Conservation (phyloP, 92 coral and sea anemone species). For the Actinernus sp. region DNA sequence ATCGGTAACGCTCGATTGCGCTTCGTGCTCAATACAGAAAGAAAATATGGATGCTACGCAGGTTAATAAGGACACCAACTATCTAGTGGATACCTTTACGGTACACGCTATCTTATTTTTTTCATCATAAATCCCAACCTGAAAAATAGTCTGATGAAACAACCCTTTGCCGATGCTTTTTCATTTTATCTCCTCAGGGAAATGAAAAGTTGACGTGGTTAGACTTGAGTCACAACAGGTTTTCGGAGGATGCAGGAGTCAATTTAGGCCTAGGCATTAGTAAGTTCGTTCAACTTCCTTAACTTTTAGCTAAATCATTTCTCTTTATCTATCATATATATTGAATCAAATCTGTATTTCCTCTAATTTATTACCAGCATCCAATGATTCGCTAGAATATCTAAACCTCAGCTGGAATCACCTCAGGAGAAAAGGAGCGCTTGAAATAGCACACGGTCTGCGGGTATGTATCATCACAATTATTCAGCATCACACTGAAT, state of each 20-base stretch:
- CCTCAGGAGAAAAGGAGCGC: slow-evolving; percentile 85
- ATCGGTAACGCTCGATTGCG: no score
- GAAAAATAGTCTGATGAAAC: no score
- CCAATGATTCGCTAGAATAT: slow-evolving; percentile 89
- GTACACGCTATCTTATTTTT: no score
- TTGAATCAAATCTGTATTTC: no score
- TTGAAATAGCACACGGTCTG: slow-evolving; percentile 82
- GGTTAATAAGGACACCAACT: no score
- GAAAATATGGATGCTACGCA: no score
- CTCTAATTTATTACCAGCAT: slow-evolving; percentile 63
- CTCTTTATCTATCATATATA: no score
- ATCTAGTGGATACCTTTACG: no score
- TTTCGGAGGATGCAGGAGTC: slow-evolving; percentile 91
- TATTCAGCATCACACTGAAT: no score
- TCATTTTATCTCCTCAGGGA: slow-evolving; percentile 49
- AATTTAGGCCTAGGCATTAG: slow-evolving; percentile 90
- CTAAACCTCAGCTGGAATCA: slow-evolving; percentile 95
- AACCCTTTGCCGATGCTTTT: neutral
- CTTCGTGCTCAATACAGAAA: no score
- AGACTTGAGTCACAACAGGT: slow-evolving; percentile 81
- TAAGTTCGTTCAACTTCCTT: slow-evolving; percentile 38
- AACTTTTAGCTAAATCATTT: neutral
- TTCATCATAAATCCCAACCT: no score
- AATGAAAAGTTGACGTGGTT: slow-evolving; percentile 83
- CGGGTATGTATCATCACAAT: slow-evolving; percentile 80